Percentiles rank a stretch among this genome's conserved stretches.
phyloP scores from a whole-genome alignment of 2,113 vertebrate species.

The Gymnobelideus leadbeateri region DNA sequence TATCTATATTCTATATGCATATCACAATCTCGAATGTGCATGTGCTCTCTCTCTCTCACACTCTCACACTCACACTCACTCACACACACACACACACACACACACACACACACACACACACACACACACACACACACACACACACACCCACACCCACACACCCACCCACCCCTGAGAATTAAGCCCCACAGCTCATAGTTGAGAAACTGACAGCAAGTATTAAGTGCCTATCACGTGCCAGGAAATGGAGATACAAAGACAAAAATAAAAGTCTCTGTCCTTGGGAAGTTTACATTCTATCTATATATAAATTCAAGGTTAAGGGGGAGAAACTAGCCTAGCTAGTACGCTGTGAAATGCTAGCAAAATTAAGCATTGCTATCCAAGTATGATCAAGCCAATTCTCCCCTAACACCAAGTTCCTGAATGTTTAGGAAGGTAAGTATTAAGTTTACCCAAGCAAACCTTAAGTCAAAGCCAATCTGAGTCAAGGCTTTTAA shows the following conservation, averaged over 20 bases:
- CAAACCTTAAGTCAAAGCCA: neutral
- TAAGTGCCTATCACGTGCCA: neutral
- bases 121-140: no score
- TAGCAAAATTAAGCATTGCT: neutral
- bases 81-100: no score
- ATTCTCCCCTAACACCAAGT: neutral
- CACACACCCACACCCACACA: neutral
- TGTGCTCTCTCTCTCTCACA: no score
- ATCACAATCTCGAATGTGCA: no score
- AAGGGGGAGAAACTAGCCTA: constrained; percentile 8
- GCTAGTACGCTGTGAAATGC: constrained; percentile 31
- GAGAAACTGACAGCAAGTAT: neutral
- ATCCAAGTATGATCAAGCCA: neutral
- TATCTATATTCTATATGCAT: no score
- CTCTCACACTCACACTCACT: no score
- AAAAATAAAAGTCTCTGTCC: neutral
- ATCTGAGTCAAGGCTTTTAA: constrained; percentile 1
- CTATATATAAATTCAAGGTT: neutral
- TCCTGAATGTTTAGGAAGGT: neutral
- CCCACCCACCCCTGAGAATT: neutral
- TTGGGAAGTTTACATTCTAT: neutral
- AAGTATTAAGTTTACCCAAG: neutral
- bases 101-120: no score
- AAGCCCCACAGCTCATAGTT: neutral
- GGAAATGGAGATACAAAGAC: neutral